These are phyloP conservation scores for Cantharis nigra DNA, from an alignment of 2,888 invertebrate species.

Conservation along the genomic window DNA sequence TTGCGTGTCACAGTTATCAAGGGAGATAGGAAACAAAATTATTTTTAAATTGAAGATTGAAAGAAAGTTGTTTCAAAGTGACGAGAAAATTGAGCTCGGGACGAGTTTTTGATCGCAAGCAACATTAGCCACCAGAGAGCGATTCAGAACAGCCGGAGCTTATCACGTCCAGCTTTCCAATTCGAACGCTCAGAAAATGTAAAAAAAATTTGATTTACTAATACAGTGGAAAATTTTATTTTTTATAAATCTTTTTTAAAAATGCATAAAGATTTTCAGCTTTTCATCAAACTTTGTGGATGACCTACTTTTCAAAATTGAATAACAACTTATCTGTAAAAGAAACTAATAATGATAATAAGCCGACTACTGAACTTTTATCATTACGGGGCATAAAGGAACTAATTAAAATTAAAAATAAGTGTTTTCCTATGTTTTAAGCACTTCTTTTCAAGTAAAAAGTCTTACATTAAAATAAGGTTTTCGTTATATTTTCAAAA, in stretches of 20 bases:
- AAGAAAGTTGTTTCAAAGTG: constrained; percentile 49
- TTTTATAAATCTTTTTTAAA: neutral
- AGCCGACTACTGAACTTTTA: constrained; percentile 26
- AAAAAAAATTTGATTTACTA: constrained; percentile 5
- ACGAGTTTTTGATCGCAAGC: constrained; percentile 49
- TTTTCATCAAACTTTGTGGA: neutral
- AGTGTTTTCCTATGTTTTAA: constrained; percentile 16
- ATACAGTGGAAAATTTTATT: neutral
- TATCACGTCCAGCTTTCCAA: constrained; percentile 33
- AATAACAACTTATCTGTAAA: constrained; percentile 19
- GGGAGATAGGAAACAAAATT: constrained; percentile 39
- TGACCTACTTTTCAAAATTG: constrained; percentile 17
- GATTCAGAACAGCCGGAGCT: constrained; percentile 39
- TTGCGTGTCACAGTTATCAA: constrained; percentile 41
- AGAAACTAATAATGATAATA: constrained; percentile 21
- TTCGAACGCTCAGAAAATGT: constrained; percentile 25
- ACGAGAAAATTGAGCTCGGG: constrained; percentile 47
- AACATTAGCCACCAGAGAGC: constrained; percentile 49
- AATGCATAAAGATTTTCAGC: neutral
- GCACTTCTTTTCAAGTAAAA: constrained; percentile 18
- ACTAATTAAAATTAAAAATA: constrained; percentile 30
- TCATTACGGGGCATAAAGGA: constrained; percentile 23
- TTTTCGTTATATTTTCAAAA: constrained; percentile 5
- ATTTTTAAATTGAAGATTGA: constrained; percentile 47
- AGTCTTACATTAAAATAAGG: constrained; percentile 16